A percentile compares a stretch with the other conserved stretches of the same genome.
Conservation (phyloP, 92 coral and sea anemone genomes). For the Siderastrea siderea region DNA sequence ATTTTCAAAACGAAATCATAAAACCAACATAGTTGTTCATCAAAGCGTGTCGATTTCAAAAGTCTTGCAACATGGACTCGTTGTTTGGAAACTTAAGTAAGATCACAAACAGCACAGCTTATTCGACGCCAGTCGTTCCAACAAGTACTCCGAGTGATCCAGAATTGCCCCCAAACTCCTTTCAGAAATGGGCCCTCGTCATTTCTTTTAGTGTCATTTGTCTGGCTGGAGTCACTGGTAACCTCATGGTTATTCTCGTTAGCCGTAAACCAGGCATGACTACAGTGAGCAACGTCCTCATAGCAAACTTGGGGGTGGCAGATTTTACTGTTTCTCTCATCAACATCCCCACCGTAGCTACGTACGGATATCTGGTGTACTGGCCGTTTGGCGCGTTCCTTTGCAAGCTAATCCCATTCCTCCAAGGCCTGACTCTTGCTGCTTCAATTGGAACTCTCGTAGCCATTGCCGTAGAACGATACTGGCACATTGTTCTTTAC, state of each 20-base stretch:
- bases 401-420: slow-evolving; percentile 82
- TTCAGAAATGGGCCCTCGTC: slow-evolving; percentile 41
- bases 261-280: slow-evolving; percentile 78
- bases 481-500: slow-evolving; percentile 83
- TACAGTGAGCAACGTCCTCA: slow-evolving; percentile 79
- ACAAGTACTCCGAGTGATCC: neutral
- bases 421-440: slow-evolving; percentile 81
- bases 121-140: neutral
- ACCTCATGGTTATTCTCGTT: slow-evolving; percentile 76
- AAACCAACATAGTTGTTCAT: neutral
- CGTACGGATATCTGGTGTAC: slow-evolving; percentile 76
- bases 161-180: neutral
- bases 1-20: neutral
- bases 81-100: neutral
- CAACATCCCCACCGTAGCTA: slow-evolving; percentile 80
- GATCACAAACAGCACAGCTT: neutral
- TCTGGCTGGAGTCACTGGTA: slow-evolving; percentile 72
- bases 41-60: neutral
- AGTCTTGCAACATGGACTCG: neutral
- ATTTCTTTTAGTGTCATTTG: slow-evolving; percentile 69
- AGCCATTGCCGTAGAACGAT: slow-evolving; percentile 83
- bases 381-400: slow-evolving; percentile 90
- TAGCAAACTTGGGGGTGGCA: slow-evolving; percentile 80
- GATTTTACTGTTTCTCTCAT: slow-evolving; percentile 79
- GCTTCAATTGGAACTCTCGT: slow-evolving; percentile 81